Base-by-base conservation (phyloP, 2,797 vertebrate species). In the Gambusia yucatana region DNA sequence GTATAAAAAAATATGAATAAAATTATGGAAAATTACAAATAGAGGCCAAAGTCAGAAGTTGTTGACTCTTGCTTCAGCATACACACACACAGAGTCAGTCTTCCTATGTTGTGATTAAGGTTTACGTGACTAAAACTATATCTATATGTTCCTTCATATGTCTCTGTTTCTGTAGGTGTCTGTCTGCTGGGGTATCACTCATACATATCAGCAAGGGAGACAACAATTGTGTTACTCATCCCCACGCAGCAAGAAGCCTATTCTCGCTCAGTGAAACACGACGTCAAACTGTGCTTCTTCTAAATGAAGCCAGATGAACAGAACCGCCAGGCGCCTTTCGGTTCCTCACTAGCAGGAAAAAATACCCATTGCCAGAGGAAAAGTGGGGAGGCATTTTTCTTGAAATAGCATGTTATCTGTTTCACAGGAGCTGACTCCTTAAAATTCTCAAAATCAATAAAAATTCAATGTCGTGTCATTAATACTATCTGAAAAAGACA, bases 261-360 rank as follows among this genome's bases (percentile, higher is more conserved):
- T 82, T 88, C 70, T 75, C 75, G 84, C 50, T 80, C 73, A 76
- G 39, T 76, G 83, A 22, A 76, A 77, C 61, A 69, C 48, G 13
- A 50, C 36, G 30, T 84, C 84, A 85, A 75, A 88, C 77, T 82
- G 69, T 39, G 28, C 33, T 47, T 30, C 57, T 81, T 55, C 74
- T 79, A 84, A 88, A 85, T 85, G 65, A 87, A 87, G 74, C 76
- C 75, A 82, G 78, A 86, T 78, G 76, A 87, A 72, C 10, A 5
- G 76, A 86, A 76, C 50, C 25, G 33, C 73, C 50, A 48, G 63
- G 77, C 61, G 3, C 11, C 33, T 67, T 67, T 67, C 55, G 75
- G 59, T 52, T 80, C 30, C 1, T 73, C 75, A 82, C 17, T 44
- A 73, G 82, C 17, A 22, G 25, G 6, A 50, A 52, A n/a, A 59